phyloP scores from a whole-genome alignment of 2,888 invertebrate genomes.

The Desoria tigrina region DNA sequence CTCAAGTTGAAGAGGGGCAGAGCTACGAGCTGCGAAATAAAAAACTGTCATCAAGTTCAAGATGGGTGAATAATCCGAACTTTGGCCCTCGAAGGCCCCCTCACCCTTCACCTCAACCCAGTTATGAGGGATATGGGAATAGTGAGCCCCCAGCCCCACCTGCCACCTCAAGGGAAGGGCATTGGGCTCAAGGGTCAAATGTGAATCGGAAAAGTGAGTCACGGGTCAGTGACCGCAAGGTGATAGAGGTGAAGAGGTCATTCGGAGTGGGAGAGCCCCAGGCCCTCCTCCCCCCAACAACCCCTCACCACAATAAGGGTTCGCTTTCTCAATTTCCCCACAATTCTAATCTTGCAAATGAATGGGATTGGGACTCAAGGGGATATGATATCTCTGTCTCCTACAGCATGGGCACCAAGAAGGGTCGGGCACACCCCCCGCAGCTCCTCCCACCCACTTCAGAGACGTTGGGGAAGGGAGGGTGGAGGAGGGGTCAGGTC shows the following conservation, averaged over 20 bases:
- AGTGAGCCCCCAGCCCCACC: no score
- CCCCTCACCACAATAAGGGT: no score
- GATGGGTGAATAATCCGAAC: no score
- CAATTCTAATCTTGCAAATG: not conserved
- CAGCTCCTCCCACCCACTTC: not conserved
- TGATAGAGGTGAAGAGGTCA: not conserved
- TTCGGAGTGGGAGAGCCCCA: not conserved
- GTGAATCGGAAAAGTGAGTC: no score
- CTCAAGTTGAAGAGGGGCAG: no score
- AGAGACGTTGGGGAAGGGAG: not conserved
- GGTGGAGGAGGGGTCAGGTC: not conserved
- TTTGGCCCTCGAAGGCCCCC: no score
- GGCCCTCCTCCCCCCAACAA: not conserved
- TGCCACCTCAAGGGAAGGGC: no score
- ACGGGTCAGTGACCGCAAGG: not conserved
- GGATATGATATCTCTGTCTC: not conserved
- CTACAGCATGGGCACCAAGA: conserved; percentile 3
- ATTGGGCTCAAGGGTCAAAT: no score
- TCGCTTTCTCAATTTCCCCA: conserved; percentile 5
- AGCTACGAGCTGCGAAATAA: no score
- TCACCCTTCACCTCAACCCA: no score
- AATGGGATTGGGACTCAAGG: not conserved
- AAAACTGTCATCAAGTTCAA: no score
- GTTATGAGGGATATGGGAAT: no score
- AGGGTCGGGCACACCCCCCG: not conserved